Base-by-base conservation (phyloP, 2,888 invertebrate species). In the Mythimna vitellina region DNA sequence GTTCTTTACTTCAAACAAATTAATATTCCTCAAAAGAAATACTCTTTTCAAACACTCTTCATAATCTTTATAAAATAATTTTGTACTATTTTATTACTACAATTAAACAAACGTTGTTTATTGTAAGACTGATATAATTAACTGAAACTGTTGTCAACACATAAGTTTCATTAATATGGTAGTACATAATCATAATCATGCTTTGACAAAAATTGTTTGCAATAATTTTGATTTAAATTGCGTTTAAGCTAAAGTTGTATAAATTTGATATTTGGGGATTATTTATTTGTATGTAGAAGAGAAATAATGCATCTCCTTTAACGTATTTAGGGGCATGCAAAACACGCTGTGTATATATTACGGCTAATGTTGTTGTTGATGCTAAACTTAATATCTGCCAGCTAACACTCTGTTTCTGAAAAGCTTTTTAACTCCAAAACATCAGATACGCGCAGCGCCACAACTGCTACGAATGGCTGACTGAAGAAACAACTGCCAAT, bases 301-400 rank as follows among this genome's bases (percentile, higher is more conserved):
- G 25, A 78, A 17, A 51, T 20, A 60, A 22, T 42, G 53, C 42
- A 35, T 78, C 10, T 6, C 56, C 46, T 22, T 46, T 20, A 20
- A 53, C 9, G 22, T 54, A 67, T 69, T 53, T 73, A 78, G 53
- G 53, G 53, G 73, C 73, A 73, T 73, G 78, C 51, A 29, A 35
- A 73, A 70, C 25, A 46, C 42, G 17, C 49, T 38, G 29, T 42
- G 12, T 25, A 67, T 29, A 57, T 46, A 14, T 53, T 53, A 46
- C 22, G 12, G 20, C 73, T 78, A 70, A 42, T 8, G 53, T 71
- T 78, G 53, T 60, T 70, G 53, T 78, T 78, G 71, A 46, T 46
- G 46, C 20, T 53, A 42, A 66, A 22, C 9, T 8, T 17, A 61
- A 25, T 22, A 17, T 22, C 22, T 9, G 9, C 38, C 42, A 9